Evolutionary conservation across 2,113 vertebrate species (phyloP).

Genomic region (Aldabrachelys gigantea): DNA sequence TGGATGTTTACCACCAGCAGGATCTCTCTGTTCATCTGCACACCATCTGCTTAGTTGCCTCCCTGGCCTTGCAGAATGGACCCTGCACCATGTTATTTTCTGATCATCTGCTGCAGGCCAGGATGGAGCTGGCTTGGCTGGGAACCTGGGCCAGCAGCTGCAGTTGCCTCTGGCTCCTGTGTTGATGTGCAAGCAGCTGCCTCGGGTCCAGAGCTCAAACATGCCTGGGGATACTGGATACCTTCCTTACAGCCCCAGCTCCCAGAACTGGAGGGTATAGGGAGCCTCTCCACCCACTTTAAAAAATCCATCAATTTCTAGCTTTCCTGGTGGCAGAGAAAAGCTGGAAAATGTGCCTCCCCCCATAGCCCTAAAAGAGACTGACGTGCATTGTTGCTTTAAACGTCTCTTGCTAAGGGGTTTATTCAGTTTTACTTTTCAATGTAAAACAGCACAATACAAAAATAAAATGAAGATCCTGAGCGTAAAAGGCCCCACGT

Average conservation of each 20-base stretch:
- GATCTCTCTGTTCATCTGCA: not conserved
- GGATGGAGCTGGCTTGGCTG: not conserved
- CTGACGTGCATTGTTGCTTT: too few relatives aligned
- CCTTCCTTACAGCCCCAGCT: not conserved
- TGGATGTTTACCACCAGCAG: not conserved
- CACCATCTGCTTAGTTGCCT: not conserved
- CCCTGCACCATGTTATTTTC: not conserved
- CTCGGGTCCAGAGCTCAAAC: not conserved
- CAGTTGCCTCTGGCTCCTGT: not conserved
- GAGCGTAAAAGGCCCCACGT: not conserved
- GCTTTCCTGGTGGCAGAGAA: not conserved
- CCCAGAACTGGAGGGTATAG: not conserved
- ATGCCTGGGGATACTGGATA: not conserved
- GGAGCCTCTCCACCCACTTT: not conserved
- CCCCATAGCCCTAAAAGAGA: too few relatives aligned
- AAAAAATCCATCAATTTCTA: not conserved
- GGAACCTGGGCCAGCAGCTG: not conserved
- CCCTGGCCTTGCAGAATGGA: not conserved
- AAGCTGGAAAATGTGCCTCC: not conserved
- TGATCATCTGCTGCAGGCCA: not conserved
- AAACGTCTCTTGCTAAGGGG: too few relatives aligned
- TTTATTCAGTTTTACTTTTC: too few relatives aligned
- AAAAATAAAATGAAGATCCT: not conserved
- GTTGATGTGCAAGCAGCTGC: too few relatives aligned
- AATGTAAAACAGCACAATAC: too few relatives aligned